Base-by-base conservation (phyloP, 1,140 invertebrate genomes). In the Aporrectodea caliginosa region DNA sequence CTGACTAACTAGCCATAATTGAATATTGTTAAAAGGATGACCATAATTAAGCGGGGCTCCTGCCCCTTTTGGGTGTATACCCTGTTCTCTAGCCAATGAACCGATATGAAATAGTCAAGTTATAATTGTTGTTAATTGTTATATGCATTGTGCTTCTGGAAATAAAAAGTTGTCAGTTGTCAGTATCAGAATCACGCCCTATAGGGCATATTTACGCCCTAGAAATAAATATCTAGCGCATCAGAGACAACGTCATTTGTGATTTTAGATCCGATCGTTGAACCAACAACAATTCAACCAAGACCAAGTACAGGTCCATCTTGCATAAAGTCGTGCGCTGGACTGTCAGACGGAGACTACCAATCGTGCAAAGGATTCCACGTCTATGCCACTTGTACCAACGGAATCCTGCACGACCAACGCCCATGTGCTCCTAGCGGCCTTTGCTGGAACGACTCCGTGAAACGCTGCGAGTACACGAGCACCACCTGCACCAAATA, bases 281-380 rank as follows among this genome's bases (percentile, higher is more conserved):
- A 12, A 58, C 6, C n/a, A n/a, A n/a, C n/a, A n/a, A n/a, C n/a
- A n/a, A n/a, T n/a, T n/a, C n/a, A n/a, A n/a, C n/a, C n/a, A n/a
- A n/a, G n/a, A n/a, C n/a, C 22, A 58, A 35, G 73, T 27, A 75
- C 73, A 27, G 73, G 73, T 27, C 33, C 31, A 75, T 32, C 33
- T 90, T 96, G 14, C 97, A 97, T 86, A 91, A 90, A 74, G 96
- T 98, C 85, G 89, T 98, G 22, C 89, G 91, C 0, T 86, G 86
- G 75, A 91, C 92, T 90, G 91, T 91, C 33, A 27, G 72, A 81
- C 22, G 80, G 81, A 12, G 78, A 82, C 68, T 82, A 82, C 75
- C 81, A 83, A 43, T 82, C 81, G n/a, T 83, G 82, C 69, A n/a
- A 32, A 30, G 71, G 74, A 30, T 82, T 80, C 74, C 27, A 76